Conservation (phyloP, 2,113 vertebrate genomes). For the Chelonoidis abingdonii region DNA sequence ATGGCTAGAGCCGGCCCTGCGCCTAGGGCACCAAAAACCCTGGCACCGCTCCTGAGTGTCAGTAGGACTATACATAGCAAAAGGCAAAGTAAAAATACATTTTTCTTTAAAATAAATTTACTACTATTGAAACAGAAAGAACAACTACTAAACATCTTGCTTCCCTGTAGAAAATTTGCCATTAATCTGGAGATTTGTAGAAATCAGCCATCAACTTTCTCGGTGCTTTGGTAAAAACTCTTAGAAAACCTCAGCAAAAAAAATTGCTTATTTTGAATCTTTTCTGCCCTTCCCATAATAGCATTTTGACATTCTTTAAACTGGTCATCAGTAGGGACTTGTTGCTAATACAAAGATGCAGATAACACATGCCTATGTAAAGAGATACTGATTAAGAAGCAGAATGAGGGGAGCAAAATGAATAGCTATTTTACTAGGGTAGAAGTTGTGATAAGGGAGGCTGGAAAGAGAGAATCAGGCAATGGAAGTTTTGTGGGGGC, state of each 20-base stretch:
- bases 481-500: background rate
- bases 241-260: background rate
- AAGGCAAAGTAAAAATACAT: background rate
- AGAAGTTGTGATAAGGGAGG: background rate
- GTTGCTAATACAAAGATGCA: constrained; percentile 15
- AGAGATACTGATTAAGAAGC: background rate
- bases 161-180: background rate
- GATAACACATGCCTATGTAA: background rate
- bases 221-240: background rate
- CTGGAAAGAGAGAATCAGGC: background rate
- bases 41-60: rapidly evolving
- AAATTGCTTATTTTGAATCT: background rate
- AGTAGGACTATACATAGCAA: background rate
- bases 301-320: background rate
- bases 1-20: too few relatives aligned
- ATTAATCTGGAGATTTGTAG: background rate
- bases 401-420: background rate
- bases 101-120: background rate
- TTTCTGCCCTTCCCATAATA: background rate
- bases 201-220: background rate
- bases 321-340: background rate
- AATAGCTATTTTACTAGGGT: background rate
- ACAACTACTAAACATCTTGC: background rate
- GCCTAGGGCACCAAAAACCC: too few relatives aligned
- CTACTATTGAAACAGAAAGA: background rate